Percentiles rank a stretch among this genome's conserved stretches.
These are phyloP conservation scores for Trachythela sp. DNA, from an alignment of 64 coral and sea anemone species.

Conservation along the genomic window DNA sequence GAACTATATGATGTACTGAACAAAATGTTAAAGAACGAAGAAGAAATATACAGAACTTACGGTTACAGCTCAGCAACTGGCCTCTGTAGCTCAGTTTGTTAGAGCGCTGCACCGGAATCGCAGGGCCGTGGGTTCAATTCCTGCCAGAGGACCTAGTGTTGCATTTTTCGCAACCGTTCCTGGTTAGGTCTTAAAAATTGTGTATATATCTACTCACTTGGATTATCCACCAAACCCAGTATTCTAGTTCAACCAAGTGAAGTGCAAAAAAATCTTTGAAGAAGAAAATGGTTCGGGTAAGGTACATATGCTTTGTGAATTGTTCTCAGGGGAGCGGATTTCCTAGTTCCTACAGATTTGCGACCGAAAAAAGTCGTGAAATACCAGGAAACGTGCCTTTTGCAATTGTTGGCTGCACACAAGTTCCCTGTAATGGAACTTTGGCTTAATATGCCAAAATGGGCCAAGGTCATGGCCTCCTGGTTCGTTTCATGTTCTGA, in stretches of 20 bases:
- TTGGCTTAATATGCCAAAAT: constrained; percentile 40
- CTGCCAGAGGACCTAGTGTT: no score
- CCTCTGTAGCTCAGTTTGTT: no score
- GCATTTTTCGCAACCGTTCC: no score
- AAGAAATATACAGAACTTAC: no score
- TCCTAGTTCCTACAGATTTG: constrained; percentile 40
- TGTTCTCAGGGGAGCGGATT: constrained; percentile 50
- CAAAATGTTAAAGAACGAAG: no score
- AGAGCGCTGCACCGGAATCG: no score
- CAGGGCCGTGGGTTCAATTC: no score
- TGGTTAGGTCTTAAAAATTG: no score
- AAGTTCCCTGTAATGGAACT: constrained; percentile 48
- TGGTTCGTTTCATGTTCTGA: constrained; percentile 48
- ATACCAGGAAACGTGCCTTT: constrained; percentile 49
- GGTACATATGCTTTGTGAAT: constrained; percentile 41
- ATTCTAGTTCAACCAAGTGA: no score
- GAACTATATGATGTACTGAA: constrained; percentile 54
- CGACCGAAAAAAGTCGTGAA: constrained; percentile 31
- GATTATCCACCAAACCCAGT: no score
- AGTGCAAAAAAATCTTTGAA: constrained; percentile 43
- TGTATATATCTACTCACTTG: no score
- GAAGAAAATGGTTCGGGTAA: constrained; percentile 52
- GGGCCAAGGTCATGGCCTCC: constrained; percentile 46
- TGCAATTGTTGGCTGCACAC: constrained; percentile 40
- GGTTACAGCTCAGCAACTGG: no score